phyloP scores from a whole-genome alignment of 2,888 invertebrate species.

The Diabrotica balteata region DNA sequence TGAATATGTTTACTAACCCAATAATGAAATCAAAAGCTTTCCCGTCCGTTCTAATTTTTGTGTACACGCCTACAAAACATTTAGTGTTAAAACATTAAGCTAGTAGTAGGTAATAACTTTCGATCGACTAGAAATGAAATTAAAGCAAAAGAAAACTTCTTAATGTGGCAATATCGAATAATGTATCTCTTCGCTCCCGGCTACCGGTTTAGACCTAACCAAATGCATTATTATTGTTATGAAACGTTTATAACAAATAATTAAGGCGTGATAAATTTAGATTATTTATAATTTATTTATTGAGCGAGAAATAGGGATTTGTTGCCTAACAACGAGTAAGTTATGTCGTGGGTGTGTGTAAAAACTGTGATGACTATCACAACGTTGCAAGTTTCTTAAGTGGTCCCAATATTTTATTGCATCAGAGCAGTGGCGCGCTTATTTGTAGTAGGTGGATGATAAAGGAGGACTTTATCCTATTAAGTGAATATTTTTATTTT shows the following conservation, averaged over 20 bases:
- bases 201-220: constrained; percentile 14
- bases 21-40: no score
- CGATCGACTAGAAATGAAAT: background rate
- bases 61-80: no score
- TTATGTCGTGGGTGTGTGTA: constrained; percentile 27
- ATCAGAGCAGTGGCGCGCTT: constrained; percentile 3
- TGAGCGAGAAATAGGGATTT: constrained; percentile 22
- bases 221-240: constrained; percentile 23
- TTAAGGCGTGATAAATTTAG: constrained; percentile 30
- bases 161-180: constrained; percentile 23
- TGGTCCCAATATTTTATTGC: constrained; percentile 20
- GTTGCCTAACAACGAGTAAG: constrained; percentile 21
- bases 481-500: no score
- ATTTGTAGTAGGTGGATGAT: background rate
- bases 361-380: constrained; percentile 24
- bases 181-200: constrained; percentile 24
- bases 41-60: no score
- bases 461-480: background rate
- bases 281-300: constrained; percentile 29
- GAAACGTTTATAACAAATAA: constrained; percentile 28
- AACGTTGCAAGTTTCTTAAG: constrained; percentile 10
- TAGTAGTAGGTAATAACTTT: no score
- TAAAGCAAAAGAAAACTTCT: constrained; percentile 1
- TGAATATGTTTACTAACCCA: no score
- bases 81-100: no score